Evolutionary conservation across 2,888 invertebrate genomes (phyloP).

Genomic region (Campopleginae sp.): DNA sequence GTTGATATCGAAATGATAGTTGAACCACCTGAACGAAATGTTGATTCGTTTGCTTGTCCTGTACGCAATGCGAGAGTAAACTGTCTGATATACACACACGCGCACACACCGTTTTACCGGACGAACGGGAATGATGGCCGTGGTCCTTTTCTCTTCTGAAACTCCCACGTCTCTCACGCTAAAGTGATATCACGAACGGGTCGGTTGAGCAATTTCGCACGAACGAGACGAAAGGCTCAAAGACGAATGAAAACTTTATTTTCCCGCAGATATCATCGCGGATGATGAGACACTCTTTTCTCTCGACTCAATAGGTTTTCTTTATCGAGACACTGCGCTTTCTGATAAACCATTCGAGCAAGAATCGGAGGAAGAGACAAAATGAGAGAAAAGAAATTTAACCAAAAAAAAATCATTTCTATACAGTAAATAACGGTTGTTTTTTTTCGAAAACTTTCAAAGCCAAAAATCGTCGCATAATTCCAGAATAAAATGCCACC

Average conservation of each 20-base stretch:
- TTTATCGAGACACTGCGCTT: neutral
- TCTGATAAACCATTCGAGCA: neutral
- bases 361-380: neutral
- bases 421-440: neutral
- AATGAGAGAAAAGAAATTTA: neutral
- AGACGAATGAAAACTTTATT: constrained; percentile 52
- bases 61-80: constrained; percentile 8
- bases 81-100: constrained; percentile 1
- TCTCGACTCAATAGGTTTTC: constrained; percentile 3
- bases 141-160: constrained; percentile 29
- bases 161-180: neutral
- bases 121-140: constrained; percentile 40
- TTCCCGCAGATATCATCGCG: constrained; percentile 32
- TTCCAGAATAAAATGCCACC: neutral
- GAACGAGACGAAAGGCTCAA: constrained; percentile 55
- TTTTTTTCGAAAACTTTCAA: neutral
- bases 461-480: neutral
- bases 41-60: constrained; percentile 37
- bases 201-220: constrained; percentile 57
- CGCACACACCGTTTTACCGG: constrained; percentile 45
- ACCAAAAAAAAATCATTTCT: neutral
- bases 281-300: constrained; percentile 33
- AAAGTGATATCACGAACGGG: constrained; percentile 56
- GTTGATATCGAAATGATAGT: constrained; percentile 71
- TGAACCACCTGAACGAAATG: constrained; percentile 69